A percentile compares a stretch with the other conserved stretches of the same genome.
phyloP scores from a whole-genome alignment of 2,888 invertebrate genomes.

The Chrysina gloriosa region DNA sequence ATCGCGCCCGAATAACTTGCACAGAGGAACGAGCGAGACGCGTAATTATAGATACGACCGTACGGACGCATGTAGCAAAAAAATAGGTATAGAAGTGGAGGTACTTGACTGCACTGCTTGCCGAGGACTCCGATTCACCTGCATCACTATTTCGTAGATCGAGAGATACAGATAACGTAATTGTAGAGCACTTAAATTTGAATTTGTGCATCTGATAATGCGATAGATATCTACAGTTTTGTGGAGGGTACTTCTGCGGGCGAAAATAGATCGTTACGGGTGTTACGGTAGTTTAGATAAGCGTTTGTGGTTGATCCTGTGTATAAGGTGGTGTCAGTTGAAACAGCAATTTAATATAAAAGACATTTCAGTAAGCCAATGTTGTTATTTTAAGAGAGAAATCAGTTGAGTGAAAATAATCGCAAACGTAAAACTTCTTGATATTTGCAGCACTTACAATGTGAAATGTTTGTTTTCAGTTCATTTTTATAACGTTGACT shows the following conservation, averaged over 20 bases:
- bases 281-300: constrained; percentile 13
- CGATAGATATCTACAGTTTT: constrained; percentile 9
- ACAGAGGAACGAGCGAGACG: not conserved
- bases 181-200: constrained; percentile 34
- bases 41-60: constrained; percentile 17
- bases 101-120: constrained; percentile 23
- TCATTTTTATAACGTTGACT: too few species aligned
- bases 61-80: not conserved
- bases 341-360: too few species aligned
- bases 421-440: too few species aligned
- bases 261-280: not conserved
- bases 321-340: too few species aligned
- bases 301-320: constrained; percentile 1
- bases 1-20: constrained; percentile 10
- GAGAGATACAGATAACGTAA: constrained; percentile 10
- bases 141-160: constrained; percentile 1
- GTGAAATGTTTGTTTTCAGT: too few species aligned
- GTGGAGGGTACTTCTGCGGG: not conserved
- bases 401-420: too few species aligned
- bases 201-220: constrained; percentile 30
- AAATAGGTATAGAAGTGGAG: not conserved
- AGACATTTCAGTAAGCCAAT: too few species aligned
- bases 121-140: constrained; percentile 22
- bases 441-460: too few species aligned
- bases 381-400: too few species aligned